Percentiles rank a stretch among this genome's conserved stretches.
Conservation (phyloP, 1,140 invertebrate genomes). For the Yoshiicerus persimilis region DNA sequence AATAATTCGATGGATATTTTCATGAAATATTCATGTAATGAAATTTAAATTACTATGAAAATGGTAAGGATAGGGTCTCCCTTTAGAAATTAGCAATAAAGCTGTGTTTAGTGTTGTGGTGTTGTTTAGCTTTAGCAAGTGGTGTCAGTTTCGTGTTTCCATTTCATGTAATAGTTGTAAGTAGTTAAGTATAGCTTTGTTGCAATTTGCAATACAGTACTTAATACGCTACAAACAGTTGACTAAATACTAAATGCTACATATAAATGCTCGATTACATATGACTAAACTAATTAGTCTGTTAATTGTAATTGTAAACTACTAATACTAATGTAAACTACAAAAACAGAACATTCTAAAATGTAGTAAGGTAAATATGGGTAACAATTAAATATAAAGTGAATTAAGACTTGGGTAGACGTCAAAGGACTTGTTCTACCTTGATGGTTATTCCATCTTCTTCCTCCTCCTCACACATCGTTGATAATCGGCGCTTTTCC, state of each 20-base stretch:
- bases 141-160: not conserved
- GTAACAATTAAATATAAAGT: slow-evolving; percentile 4
- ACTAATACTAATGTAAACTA: not conserved
- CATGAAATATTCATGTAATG: not conserved
- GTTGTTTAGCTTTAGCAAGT: not conserved
- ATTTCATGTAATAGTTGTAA: not conserved
- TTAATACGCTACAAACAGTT: not conserved
- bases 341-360: not conserved
- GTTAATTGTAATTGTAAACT: not conserved
- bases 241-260: not conserved
- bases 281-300: not conserved
- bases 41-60: not conserved
- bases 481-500: slow-evolving; percentile 60
- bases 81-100: not conserved
- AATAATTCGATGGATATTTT: not conserved
- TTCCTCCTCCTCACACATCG: slow-evolving; percentile 64
- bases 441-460: slow-evolving; percentile 64
- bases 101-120: not conserved
- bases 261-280: not conserved
- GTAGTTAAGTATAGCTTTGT: not conserved
- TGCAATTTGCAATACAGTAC: not conserved
- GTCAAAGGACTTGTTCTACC: slow-evolving; percentile 54
- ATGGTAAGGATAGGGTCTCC: not conserved
- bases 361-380: not conserved
- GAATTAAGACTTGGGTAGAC: slow-evolving; percentile 3